Evolutionary conservation across 2,113 vertebrate species (phyloP), one percentile per base, ranked within the genome.

Genomic region (Thalassoma bifasciatum): DNA sequence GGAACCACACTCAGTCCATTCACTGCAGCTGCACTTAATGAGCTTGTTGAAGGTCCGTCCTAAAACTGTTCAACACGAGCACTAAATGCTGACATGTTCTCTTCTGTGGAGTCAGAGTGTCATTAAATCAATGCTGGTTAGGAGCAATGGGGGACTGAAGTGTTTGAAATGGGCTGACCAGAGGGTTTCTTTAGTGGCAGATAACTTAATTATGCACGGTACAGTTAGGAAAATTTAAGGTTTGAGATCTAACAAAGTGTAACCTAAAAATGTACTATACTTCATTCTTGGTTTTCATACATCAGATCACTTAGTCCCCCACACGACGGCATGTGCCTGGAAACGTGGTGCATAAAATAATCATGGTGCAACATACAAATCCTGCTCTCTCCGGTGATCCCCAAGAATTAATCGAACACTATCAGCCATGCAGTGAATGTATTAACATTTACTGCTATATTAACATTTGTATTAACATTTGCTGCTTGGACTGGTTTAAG

Each of bases 1-100:
- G 76, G 86, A 75, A 60, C 72, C 70, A 21, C 21, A 70, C 75
- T 83, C 77, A 13, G 42, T 58, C 79, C 78, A 76, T 90, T 92
- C 79, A 87, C 79, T 21, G 66, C 19, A 36, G 82, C 84, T 66
- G 65, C 72, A 59, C 83, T 87, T 91, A 92, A 92, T 90, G 86
- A 90, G 87, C 77, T 87, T 90, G 88, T 90, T 88, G 71, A 84
- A 84, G 59, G 66, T 61, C 67, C 62, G 72, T 38, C 42, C 68
- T 88, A 80, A 86, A 89, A 79, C 75, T 82, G 86, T 87, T 87
- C 57, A 84, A 87, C 71, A 86, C 72, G 44, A 70, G 66, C 74
- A 49, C 83, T 81, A 84, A 89, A 82, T 38, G 75, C 76, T 78
- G 83, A 81, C 84, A 83, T 61, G 62, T 76, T 83, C 71, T 83